Evolutionary conservation across 1,140 invertebrate species (phyloP).

Genomic region (Intoshia linei): DNA sequence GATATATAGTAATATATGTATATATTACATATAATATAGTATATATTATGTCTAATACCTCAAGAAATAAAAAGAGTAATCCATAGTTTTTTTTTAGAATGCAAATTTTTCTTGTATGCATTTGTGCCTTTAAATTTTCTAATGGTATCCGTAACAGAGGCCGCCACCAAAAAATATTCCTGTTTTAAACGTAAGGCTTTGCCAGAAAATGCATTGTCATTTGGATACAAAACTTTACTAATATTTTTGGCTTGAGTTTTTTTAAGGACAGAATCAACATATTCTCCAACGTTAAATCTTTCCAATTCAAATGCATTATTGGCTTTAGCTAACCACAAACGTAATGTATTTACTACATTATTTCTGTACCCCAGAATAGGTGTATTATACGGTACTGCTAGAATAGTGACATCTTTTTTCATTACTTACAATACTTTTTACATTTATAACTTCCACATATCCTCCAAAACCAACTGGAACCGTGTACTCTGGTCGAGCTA

Average conservation of each 20-base stretch:
- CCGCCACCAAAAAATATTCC: conserved; percentile 95
- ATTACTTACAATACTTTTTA: too few species aligned
- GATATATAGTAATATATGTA: too few species aligned
- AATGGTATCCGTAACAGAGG: conserved; percentile 76
- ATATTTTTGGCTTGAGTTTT: conserved; percentile 89
- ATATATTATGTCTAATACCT: too few species aligned
- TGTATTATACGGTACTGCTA: conserved; percentile 88
- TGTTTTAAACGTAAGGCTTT: conserved; percentile 88
- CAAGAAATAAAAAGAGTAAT: too few species aligned
- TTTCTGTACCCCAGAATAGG: conserved; percentile 61
- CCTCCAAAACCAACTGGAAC: conserved; percentile 14
- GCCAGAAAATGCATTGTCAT: conserved; percentile 51
- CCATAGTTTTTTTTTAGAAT: too few species aligned
- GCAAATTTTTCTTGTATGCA: too few species aligned
- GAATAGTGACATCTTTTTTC: conserved; percentile 33
- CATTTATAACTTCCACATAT: too few species aligned
- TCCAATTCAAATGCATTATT: conserved; percentile 54
- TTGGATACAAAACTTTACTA: conserved; percentile 74
- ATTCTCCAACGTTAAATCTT: conserved; percentile 82
- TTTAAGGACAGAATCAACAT: conserved; percentile 87
- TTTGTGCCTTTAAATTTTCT: conserved; percentile 85
- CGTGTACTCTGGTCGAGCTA: conserved; percentile 12
- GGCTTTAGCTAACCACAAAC: conserved; percentile 93
- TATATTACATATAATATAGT: too few species aligned
- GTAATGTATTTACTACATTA: conserved; percentile 79